Evolutionary conservation across 1,140 invertebrate genomes (phyloP), one percentile per base, ranked within the genome.

Genomic region (Ips nitidus): DNA sequence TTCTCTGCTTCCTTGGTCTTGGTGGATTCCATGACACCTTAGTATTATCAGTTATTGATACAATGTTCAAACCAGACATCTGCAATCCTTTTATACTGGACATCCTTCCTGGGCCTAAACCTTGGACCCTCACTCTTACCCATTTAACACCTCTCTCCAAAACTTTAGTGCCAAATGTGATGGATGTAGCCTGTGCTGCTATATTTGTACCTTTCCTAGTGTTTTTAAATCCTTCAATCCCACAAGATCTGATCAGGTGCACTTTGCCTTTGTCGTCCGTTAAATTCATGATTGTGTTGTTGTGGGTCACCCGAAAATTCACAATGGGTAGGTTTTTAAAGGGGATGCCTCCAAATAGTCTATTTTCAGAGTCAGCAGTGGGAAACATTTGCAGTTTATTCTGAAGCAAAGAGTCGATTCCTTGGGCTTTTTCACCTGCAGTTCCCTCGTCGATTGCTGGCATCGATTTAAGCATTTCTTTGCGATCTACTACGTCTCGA

Each of bases 201-300:
- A 98, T 90, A 80, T 96, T 98, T 4, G 96, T 98, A 69, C 95
- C 95, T 83, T 98, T 98, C 73, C 90, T 90, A 2, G 94, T 89
- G 82, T 97, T 94, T 81, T 96, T 97, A 78, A 95, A 98, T 39
- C 97, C 97, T 82, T 98, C 95, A 69, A 91, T 86, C 22, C 95
- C 93, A 86, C 93, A 91, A 3, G 91, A 88, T 61, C 89, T 82
- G 8, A 89, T 81, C 1, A 89, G 55, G 73, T 87, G 83, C 2
- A 87, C 82, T 6, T 72, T 75, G 50, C 88, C 92, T 81, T 86
- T 85, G 63, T 80, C 70, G 82, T 94, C 87, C 2, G 90, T 90
- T 5, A 95, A 69, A 41, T 83, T 83, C 65, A 97, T 84, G 56
- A 95, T 89, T 8, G 95, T 97, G 80, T 98, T 98, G 81, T 98